Conservation (phyloP, 1,140 invertebrate species). For the Drosophila paulistorum region DNA sequence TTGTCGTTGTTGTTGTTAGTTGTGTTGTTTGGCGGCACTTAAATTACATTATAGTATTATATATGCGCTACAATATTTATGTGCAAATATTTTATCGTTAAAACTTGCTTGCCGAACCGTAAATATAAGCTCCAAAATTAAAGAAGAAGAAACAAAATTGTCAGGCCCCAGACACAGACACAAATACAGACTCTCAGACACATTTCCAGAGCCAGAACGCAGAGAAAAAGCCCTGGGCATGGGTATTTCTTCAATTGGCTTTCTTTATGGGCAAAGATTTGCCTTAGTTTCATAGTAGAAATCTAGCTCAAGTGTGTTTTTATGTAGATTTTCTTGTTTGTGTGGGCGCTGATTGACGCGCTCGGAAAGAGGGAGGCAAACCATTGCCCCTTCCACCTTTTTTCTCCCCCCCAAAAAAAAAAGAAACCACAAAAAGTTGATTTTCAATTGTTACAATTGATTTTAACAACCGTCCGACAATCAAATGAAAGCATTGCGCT, state of each 20-base stretch:
- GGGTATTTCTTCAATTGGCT: constrained; percentile 20
- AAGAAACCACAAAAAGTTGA: constrained; percentile 33
- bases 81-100: constrained; percentile 78
- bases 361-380: neutral
- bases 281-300: constrained; percentile 39
- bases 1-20: constrained; percentile 21
- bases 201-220: constrained; percentile 14
- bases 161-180: constrained; percentile 6
- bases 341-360: constrained; percentile 13
- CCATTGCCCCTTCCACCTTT: neutral
- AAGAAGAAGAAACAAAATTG: constrained; percentile 12
- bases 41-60: constrained; percentile 69
- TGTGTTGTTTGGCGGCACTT: constrained; percentile 38
- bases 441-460: constrained; percentile 77
- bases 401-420: neutral
- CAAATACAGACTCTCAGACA: neutral
- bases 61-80: constrained; percentile 77
- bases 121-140: constrained; percentile 25
- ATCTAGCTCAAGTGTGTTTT: constrained; percentile 72
- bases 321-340: constrained; percentile 63
- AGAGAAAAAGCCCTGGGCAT: constrained; percentile 29
- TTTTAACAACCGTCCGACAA: constrained; percentile 49
- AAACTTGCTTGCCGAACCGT: constrained; percentile 55
- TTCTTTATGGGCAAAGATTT: constrained; percentile 33
- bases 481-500: constrained; percentile 70